Base-by-base conservation (phyloP, 2,888 invertebrate species). In the Acleris sparsana region DNA sequence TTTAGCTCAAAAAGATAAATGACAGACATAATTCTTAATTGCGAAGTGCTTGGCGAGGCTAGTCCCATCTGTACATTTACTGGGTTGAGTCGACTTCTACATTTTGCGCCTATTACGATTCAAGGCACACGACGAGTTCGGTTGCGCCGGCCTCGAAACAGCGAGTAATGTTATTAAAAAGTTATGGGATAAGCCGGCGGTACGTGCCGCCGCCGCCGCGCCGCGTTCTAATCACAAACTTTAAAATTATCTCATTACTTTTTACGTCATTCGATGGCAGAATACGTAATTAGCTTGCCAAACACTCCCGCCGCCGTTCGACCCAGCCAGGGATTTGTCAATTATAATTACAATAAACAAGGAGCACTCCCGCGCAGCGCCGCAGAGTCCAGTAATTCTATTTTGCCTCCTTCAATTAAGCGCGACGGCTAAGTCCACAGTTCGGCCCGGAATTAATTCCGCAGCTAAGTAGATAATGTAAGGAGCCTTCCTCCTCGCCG, bases 381-480 rank as follows among this genome's bases (percentile, higher is more conserved):
- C n/a, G 73, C 73, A 70, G 76, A 79, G 75, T 80, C 83, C 79
- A 80, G 80, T 71, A 71, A 71, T 71, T 72, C 62, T 82, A 85
- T 86, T 86, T 84, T 78, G 79, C 81, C 79, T 82, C 79, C 81
- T 87, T 85, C 85, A 88, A 88, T 88, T 87, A 88, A 86, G 80
- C 80, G 79, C 79, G 76, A 78, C 80, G 78, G 80, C 78, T 75
- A 80, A 82, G 82, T 83, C 81, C 80, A 74, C 75, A 81, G 81
- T 78, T 76, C 76, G 79, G 72, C 75, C 82, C 82, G 73, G 87
- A 91, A 90, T 92, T 90, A 91, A 90, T 91, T 89, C 87, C 79
- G 77, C 82, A 80, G 82, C 87, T 90, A 91, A 91, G 90, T 91
- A 89, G 90, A 91, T 92, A 92, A 92, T 88, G 87, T 87, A 87